Base-by-base conservation (phyloP, 2,888 invertebrate species). In the Andrena hattorfiana region DNA sequence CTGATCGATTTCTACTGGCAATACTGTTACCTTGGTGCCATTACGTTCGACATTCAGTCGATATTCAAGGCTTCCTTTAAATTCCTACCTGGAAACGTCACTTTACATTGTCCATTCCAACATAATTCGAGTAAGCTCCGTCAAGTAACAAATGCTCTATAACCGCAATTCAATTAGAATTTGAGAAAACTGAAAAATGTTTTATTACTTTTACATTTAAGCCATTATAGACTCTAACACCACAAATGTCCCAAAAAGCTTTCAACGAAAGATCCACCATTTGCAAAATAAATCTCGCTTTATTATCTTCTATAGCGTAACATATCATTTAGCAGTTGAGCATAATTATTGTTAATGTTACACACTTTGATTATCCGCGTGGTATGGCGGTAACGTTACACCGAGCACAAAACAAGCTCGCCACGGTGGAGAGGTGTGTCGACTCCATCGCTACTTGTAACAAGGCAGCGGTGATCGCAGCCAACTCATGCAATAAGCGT, bases 1-100 rank as follows among this genome's bases (percentile, higher is more conserved):
- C 64, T 51, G 64, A 73, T 81, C 81, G 59, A 71, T 79, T 81
- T 79, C 72, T 69, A 26, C 49, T 66, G n/a, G 54, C 28, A 79
- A 69, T 69, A 59, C 70, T 32, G 23, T 77, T 79, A 70, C 68
- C 49, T 63, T 30, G 49, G 32, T 49, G n/a, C 30, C 59, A 67
- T 73, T 63, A 49, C 35, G 64, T 69, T 69, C 69, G 81, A 69
- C 68, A 69, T 73, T 73, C 63, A 35, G 2, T 32, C 49, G 28
- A 68, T 59, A 20, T 42, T 35, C 59, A 69, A 73, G 72, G 63
- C 32, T 73, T 48, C 80, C 23, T 51, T 64, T 32, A 49, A 60
- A 73, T 79, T 79, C 56, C 62, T 23, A 1, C 60, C 42, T 20
- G 20, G 32, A 59, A 51, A 13, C 64, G 23, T 66, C n/a, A 60